Percentiles rank a stretch among this genome's conserved stretches.
These are phyloP conservation scores for Eospalax fontanierii DNA, from an alignment of 2,797 vertebrate genomes.

Conservation along the genomic window DNA sequence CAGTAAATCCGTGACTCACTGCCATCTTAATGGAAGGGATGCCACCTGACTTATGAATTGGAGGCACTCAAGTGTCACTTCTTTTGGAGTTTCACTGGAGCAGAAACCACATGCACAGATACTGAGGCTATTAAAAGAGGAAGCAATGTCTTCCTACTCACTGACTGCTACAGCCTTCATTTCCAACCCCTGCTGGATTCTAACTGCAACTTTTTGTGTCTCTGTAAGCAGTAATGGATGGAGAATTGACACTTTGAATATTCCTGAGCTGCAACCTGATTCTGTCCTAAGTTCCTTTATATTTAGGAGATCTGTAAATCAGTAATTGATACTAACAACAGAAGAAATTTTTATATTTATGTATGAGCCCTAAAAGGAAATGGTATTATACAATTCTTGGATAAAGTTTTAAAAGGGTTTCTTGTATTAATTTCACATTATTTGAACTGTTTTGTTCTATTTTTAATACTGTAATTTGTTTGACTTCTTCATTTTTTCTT, in stretches of 20 bases:
- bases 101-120: neutral
- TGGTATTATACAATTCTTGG: neutral
- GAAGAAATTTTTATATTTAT: neutral
- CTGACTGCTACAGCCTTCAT: fast-evolving
- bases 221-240: neutral
- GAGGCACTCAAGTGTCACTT: too few relatives aligned
- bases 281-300: neutral
- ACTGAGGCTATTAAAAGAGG: too few relatives aligned
- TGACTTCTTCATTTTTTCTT: neutral
- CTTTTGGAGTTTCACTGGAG: too few relatives aligned
- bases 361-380: neutral
- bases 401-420: neutral
- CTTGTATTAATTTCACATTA: neutral
- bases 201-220: neutral
- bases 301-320: neutral
- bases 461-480: neutral
- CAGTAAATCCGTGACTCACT: neutral
- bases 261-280: neutral
- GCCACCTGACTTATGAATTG: neutral
- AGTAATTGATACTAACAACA: neutral
- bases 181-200: neutral
- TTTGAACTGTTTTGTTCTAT: neutral
- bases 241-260: neutral
- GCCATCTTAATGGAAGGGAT: neutral
- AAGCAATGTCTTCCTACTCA: neutral